Base-by-base conservation (phyloP, 2,888 invertebrate genomes). In the Meiosimyza platycephala region DNA sequence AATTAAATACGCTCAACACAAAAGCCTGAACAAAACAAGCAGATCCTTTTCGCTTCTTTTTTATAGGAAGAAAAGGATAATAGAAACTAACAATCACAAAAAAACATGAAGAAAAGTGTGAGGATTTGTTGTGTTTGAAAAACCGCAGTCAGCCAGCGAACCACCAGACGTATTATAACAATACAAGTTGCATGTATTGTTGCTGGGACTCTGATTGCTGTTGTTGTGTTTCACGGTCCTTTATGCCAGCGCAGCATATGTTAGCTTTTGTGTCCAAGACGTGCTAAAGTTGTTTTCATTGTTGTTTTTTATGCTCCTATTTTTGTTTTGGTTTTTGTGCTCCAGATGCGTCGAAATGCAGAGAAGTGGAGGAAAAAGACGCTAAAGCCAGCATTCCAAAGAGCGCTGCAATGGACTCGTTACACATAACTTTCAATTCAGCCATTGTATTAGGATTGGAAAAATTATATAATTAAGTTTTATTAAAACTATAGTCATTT, bases 21-120 rank as follows among this genome's bases (percentile, higher is more conserved):
- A 82, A 82, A 79, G 79, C 80, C 80, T 79, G 79, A 80, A 79
- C 82, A 81, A 80, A 82, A 82, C 77, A 80, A 76, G 81, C 80
- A 81, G 81, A 82, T 82, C 82, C 80, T 80, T 50, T 64, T 64
- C 11, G 13, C 7, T 22, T 57, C 18, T 57, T 12, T 15, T 55
- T 57, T 57, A 40, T 40, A 40, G 1, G 40, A 7, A 40, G 40
- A 40, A 40, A 40, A 40, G 40, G 40, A 40, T 40, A 40, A 40
- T 40, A 40, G 40, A 40, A 40, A 40, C 40, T 40, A 40, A 40
- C 40, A 40, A 51, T 16, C 50, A 59, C 28, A 57, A 64, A 65
- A n/a, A n/a, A 51, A 52, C 52, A 71, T 13, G 18, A 55, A n/a
- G 28, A 65, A 55, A 50, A 64, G 65, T 57, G 64, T 64, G 71